These are phyloP conservation scores for Corythornis cristatus DNA, from an alignment of 2,113 vertebrate species.

Conservation along the genomic window DNA sequence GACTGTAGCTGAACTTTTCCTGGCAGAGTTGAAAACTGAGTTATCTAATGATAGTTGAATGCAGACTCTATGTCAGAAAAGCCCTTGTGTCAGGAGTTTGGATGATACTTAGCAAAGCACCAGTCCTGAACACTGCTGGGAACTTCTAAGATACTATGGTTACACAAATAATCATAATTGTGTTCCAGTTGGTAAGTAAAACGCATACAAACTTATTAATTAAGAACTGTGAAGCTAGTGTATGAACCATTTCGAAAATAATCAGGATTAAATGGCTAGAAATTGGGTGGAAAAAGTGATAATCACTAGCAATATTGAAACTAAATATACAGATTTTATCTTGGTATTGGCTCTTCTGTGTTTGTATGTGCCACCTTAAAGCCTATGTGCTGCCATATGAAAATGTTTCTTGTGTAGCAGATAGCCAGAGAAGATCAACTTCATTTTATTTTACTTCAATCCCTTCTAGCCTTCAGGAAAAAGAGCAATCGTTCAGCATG, in stretches of 20 bases:
- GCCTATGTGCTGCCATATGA: background rate
- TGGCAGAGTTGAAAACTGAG: background rate
- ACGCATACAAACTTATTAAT: background rate
- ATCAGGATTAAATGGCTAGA: background rate
- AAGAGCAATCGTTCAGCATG: conserved; percentile 77
- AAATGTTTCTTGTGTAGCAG: background rate
- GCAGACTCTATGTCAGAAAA: background rate
- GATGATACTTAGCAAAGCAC: background rate
- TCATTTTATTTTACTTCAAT: conserved; percentile 48
- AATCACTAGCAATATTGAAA: background rate
- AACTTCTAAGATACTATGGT: background rate
- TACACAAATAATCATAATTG: background rate
- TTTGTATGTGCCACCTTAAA: background rate
- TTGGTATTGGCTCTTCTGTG: background rate
- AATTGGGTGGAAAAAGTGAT: background rate
- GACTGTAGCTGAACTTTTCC: background rate
- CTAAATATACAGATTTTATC: background rate
- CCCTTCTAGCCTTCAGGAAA: conserved; percentile 84
- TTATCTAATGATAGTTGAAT: background rate
- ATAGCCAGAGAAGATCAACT: background rate
- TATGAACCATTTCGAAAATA: background rate
- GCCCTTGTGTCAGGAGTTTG: background rate
- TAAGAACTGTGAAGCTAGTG: background rate
- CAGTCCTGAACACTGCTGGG: background rate
- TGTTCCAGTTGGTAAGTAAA: background rate